Evolutionary conservation across 2,113 vertebrate species (phyloP).

Genomic region (Sorex fumeus): DNA sequence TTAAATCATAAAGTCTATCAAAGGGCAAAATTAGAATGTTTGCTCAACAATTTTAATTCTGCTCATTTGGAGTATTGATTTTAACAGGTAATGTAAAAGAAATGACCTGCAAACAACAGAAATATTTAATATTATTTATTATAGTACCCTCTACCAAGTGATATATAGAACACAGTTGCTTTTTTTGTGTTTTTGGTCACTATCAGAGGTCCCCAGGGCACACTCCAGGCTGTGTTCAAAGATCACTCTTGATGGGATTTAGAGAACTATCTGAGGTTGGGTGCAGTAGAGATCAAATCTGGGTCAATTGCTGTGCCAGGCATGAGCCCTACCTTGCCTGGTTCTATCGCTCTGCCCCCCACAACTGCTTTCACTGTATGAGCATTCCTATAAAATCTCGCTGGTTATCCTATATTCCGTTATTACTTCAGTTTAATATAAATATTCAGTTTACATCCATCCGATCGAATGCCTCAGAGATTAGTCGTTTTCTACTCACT

Average conservation of each 20-base stretch:
- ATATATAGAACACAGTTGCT: neutral
- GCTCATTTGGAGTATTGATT: constrained; percentile 1
- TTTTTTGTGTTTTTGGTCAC: too few species aligned
- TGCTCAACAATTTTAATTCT: constrained; percentile 23
- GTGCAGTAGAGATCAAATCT: too few species aligned
- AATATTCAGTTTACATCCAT: neutral
- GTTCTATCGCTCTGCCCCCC: too few species aligned
- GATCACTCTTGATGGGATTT: too few species aligned
- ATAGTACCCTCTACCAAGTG: constrained; percentile 57
- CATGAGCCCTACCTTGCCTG: too few species aligned
- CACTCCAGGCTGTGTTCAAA: too few species aligned
- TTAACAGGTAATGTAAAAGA: neutral
- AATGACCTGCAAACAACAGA: neutral
- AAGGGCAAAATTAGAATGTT: neutral
- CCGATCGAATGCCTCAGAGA: neutral
- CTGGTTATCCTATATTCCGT: neutral
- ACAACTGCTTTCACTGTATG: too few species aligned
- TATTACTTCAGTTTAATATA: too few species aligned
- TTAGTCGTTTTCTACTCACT: too few species aligned
- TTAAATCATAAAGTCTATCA: neutral
- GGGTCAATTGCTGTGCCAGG: too few species aligned
- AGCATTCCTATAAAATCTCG: neutral
- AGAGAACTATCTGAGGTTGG: too few species aligned
- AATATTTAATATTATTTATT: constrained; percentile 29
- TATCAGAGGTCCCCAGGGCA: too few species aligned